Evolutionary conservation across 2,888 invertebrate species (phyloP).

Genomic region (Agrochola lychnidis): DNA sequence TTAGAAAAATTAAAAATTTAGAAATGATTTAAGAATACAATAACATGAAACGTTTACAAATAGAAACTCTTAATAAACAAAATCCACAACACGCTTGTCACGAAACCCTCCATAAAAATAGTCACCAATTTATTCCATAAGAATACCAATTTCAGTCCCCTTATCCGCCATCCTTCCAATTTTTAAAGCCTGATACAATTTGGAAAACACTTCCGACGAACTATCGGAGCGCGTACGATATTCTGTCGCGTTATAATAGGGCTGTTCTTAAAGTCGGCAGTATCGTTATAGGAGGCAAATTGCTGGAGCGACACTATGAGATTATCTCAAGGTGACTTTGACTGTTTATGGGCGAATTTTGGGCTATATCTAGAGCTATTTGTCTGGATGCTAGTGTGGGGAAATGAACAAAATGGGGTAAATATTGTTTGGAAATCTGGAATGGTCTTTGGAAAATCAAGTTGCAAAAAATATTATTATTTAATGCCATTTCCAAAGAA

Average conservation of each 20-base stretch:
- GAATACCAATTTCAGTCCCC: constrained; percentile 46
- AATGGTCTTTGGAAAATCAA: background rate
- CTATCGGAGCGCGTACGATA: constrained; percentile 49
- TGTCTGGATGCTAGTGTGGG: background rate
- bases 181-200: constrained; percentile 61
- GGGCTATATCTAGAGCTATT: constrained; percentile 6
- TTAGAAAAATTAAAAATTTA: background rate
- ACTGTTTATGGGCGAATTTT: constrained; percentile 32
- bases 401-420: background rate
- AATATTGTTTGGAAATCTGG: too few relatives aligned
- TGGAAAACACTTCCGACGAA: constrained; percentile 45
- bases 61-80: constrained; percentile 10
- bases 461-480: too few relatives aligned
- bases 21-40: background rate
- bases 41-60: background rate
- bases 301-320: constrained; percentile 39
- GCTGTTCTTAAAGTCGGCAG: constrained; percentile 31
- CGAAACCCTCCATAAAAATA: constrained; percentile 24
- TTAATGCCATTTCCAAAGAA: background rate
- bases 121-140: constrained; percentile 56
- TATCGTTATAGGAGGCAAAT: constrained; percentile 45
- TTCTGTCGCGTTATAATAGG: constrained; percentile 56
- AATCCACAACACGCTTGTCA: constrained; percentile 6
- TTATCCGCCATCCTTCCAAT: constrained; percentile 34
- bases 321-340: constrained; percentile 40